Evolutionary conservation across 1,140 invertebrate genomes (phyloP).

Genomic region (Chionoecetes opilio): DNA sequence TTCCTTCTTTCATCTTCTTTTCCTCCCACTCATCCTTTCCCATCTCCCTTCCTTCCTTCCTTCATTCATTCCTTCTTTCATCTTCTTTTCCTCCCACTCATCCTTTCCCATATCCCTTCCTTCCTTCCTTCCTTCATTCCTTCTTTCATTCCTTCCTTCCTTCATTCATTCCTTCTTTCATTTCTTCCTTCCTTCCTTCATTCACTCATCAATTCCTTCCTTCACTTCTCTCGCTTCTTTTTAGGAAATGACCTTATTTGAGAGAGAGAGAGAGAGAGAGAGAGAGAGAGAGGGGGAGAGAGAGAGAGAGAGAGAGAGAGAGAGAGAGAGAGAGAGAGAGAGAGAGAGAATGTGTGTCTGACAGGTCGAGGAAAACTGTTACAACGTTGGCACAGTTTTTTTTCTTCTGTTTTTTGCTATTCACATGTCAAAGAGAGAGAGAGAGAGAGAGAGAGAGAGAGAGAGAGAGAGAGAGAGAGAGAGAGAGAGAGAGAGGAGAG

Average conservation of each 20-base stretch:
- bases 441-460: background rate
- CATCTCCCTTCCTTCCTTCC: no score
- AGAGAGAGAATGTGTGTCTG: background rate
- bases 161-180: background rate
- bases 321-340: conserved; percentile 24
- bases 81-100: background rate
- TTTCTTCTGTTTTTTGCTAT: background rate
- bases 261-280: background rate
- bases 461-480: conserved; percentile 23
- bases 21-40: no score
- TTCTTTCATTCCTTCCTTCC: background rate
- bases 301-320: conserved; percentile 27
- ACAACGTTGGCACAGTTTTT: background rate
- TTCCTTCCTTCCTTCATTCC: background rate
- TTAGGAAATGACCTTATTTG: no score
- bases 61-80: background rate
- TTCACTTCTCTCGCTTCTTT: background rate
- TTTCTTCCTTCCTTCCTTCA: background rate
- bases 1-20: no score
- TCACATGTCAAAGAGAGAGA: background rate
- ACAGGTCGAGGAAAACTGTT: conserved; percentile 27
- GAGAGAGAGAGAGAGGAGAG: background rate
- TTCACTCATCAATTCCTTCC: background rate
- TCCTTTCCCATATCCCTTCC: background rate
- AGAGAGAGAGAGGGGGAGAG: background rate